phyloP scores from a whole-genome alignment of 2,888 invertebrate genomes.

The Chesias legatella region DNA sequence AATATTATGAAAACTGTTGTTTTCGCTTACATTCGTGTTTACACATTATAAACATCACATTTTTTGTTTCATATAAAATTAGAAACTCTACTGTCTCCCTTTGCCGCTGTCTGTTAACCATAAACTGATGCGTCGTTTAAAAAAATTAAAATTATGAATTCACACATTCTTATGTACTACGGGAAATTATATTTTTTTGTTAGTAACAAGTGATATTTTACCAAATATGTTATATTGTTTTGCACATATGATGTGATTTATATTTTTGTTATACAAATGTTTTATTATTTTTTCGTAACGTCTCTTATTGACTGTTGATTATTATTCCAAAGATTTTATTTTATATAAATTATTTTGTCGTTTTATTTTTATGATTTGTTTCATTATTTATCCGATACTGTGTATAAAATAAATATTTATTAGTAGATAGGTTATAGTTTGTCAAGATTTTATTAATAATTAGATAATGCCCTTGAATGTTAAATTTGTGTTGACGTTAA shows the following conservation, averaged over 20 bases:
- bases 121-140: too few relatives aligned
- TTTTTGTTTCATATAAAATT: too few relatives aligned
- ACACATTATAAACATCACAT: too few relatives aligned
- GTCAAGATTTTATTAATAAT: conserved; percentile 13
- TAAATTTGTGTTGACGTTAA: conserved; percentile 14
- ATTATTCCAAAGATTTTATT: conserved; percentile 49
- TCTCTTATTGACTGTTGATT: too few relatives aligned
- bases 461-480: conserved; percentile 12
- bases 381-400: neutral
- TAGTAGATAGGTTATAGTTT: conserved; percentile 14
- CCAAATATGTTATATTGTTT: conserved; percentile 25
- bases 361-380: conserved; percentile 1
- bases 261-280: conserved; percentile 18
- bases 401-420: conserved; percentile 7
- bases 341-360: conserved; percentile 12
- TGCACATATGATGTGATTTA: conserved; percentile 42
- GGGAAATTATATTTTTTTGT: too few relatives aligned
- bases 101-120: too few relatives aligned
- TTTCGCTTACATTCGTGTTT: too few relatives aligned
- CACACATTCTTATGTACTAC: too few relatives aligned
- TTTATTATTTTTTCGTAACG: conserved; percentile 24
- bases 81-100: too few relatives aligned
- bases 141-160: too few relatives aligned
- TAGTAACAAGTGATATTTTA: conserved; percentile 26
- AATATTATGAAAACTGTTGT: too few relatives aligned